Base-by-base conservation (phyloP, 2,113 vertebrate species). In the Diglossa brunneiventris region DNA sequence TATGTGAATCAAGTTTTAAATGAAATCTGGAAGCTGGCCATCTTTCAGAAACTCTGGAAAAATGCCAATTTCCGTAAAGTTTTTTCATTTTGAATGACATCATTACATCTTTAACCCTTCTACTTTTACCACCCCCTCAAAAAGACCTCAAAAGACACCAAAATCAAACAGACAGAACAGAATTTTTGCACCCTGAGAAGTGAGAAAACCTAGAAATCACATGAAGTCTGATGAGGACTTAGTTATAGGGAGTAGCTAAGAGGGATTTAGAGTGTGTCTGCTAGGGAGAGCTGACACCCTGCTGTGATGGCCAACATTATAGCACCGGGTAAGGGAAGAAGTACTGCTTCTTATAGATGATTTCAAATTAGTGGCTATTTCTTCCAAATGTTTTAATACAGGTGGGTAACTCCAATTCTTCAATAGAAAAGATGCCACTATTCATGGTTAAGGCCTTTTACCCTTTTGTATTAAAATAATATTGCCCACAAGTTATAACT, bases 101-200 rank as follows among this genome's bases (percentile, higher is more conserved):
- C 80, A 91, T 91, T 90, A 68, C 30, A 21, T 90, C 68, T 86
- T 93, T 96, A 95, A 92, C 95, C 89, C 56, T 87, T 96, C 52
- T 61, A 75, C 73, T 89, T 93, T 90, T 87, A 92, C 94, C 94
- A 75, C 94, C 92, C 90, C 89, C 92, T 94, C 95, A 95, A 80
- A 93, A 88, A 94, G 95, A 86, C 94, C 94, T 92, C 10, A 27
- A 66, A 91, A 85, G 75, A 81, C 72, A 31, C 47, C 77, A 90
- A 73, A 91, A 85, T 90, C 63, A 82, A 94, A 92, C 61, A 93
- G 74, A 64, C 74, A 66, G 84, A 86, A 89, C 35, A 74, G 63
- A 77, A 95, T 83, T 93, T 97, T 96, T 97, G 72, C 90, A 93
- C 92, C 62, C 46, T 89, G 63, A 93, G 75, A 95, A 78, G 95